phyloP scores from a whole-genome alignment of 2,888 invertebrate species.

The Phoronis australis region DNA sequence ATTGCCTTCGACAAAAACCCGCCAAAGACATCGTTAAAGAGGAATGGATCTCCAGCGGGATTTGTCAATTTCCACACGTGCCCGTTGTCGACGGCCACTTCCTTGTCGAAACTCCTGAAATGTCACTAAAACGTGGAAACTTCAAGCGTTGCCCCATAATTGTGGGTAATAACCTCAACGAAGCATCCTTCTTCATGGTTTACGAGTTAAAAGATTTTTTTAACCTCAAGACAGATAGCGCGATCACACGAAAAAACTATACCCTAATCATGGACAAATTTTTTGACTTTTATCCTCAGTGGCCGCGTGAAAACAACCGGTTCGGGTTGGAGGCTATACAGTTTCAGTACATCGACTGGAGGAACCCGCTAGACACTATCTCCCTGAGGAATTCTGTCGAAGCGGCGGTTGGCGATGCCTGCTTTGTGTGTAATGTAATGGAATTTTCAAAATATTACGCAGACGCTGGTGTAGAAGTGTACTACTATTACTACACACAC shows the following conservation, averaged over 20 bases:
- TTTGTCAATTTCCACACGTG: slow-evolving; percentile 79
- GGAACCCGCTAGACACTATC: slow-evolving; percentile 65
- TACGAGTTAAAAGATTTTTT: slow-evolving; percentile 64
- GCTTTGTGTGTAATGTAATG: slow-evolving; percentile 81
- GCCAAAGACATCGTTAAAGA: slow-evolving; percentile 11
- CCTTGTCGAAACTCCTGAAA: slow-evolving; percentile 67
- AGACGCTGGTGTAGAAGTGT: slow-evolving; percentile 74
- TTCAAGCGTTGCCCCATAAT: slow-evolving; percentile 86
- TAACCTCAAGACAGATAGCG: slow-evolving; percentile 13
- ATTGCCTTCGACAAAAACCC: slow-evolving; percentile 15
- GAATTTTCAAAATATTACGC: slow-evolving; percentile 84
- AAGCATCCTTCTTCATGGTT: slow-evolving; percentile 87
- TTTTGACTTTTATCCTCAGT: slow-evolving; percentile 65
- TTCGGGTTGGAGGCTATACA: slow-evolving; percentile 73
- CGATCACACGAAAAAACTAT: slow-evolving; percentile 75
- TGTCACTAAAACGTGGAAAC: slow-evolving; percentile 62
- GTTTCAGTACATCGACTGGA: slow-evolving; percentile 68
- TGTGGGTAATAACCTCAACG: slow-evolving; percentile 85
- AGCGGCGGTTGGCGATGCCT: slow-evolving; percentile 88
- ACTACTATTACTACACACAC: slow-evolving; percentile 23
- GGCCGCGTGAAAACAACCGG: slow-evolving; percentile 25
- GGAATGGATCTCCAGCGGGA: slow-evolving; percentile 53
- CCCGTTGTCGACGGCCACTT: slow-evolving; percentile 88
- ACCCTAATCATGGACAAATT: slow-evolving; percentile 71
- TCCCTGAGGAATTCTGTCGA: slow-evolving; percentile 75